Evolutionary conservation across 2,113 vertebrate species (phyloP).

Genomic region (Psammodynastes pulverulentus): DNA sequence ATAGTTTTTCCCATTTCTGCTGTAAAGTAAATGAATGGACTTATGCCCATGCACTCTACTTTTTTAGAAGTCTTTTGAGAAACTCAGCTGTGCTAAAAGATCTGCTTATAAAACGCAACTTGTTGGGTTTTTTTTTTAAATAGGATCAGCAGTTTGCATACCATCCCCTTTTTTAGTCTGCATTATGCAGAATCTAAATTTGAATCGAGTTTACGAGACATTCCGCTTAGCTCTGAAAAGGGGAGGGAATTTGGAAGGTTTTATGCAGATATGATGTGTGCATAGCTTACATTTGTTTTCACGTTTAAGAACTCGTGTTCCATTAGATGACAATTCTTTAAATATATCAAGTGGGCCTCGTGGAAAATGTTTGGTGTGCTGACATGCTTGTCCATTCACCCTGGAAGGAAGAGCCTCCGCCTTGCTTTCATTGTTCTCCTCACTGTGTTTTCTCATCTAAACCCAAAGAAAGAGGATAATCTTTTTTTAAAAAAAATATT

Average conservation of each 20-base stretch:
- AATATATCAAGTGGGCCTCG: neutral
- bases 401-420: constrained; percentile 59
- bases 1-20: neutral
- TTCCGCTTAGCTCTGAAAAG: constrained; percentile 5
- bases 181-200: neutral
- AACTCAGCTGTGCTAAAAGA: constrained; percentile 16
- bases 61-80: neutral
- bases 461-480: constrained; percentile 47
- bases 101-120: constrained; percentile 17
- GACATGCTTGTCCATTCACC: constrained; percentile 3
- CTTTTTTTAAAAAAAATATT: neutral
- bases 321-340: neutral
- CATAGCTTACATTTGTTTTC: neutral
- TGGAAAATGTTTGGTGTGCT: constrained; percentile 20
- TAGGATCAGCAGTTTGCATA: constrained; percentile 51
- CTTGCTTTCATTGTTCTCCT: constrained; percentile 54
- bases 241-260: neutral
- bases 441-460: constrained; percentile 31
- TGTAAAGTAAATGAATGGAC: neutral
- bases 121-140: neutral
- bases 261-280: constrained; percentile 14
- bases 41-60: neutral
- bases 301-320: neutral
- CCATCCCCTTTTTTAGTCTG: constrained; percentile 67
- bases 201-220: constrained; percentile 27